Evolutionary conservation across 2,113 vertebrate species (phyloP), one percentile per base, ranked within the genome.

Genomic region (Raja brachyura): DNA sequence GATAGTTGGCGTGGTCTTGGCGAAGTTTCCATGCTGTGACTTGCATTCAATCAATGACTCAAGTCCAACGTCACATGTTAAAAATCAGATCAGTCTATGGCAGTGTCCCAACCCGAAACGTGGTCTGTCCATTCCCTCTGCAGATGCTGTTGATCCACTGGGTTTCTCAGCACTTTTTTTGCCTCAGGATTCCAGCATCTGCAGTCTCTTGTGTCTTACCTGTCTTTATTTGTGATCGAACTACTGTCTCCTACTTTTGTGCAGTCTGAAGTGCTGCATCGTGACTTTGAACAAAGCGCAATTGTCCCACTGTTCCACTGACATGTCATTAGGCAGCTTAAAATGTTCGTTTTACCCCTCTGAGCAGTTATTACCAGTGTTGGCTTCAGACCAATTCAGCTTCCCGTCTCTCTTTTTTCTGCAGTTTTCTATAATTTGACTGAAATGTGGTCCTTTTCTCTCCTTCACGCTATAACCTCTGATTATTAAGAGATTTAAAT

Each of bases 321-420:
- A 33, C 66, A 54, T 73, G n/a, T 92, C 59, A 92, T 92, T 73
- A 92, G 68, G 31, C 68, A 92, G 10, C 73, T 54, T 92, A 73
- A 74, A 73, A 33, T 22, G 18, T 92, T 92, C 39, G 83, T 31
- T 92, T 54, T 70, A 14, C 68, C 18, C 10, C 90, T 13, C 33
- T 48, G 48, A 92, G 66, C 90, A 92, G 22, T 54, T 92, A 74
- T 74, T 73, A 92, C 20, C 68, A 73, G 39, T 66, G 61, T 73
- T 74, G 68, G 90, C 68, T 6, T 3, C 3, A 13, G 33, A 68
- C 90, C 66, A 92, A 33, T 22, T 73, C 33, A 39, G 31, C 63
- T 92, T 48, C 18, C 20, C 39, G 0, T 39, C 90, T 92, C 18
- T 14, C 33, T 6, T 28, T 28, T 70, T 33, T 25, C 54, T 74